Evolutionary conservation across 2,113 vertebrate genomes (phyloP).

Genomic region (Labeo catla): DNA sequence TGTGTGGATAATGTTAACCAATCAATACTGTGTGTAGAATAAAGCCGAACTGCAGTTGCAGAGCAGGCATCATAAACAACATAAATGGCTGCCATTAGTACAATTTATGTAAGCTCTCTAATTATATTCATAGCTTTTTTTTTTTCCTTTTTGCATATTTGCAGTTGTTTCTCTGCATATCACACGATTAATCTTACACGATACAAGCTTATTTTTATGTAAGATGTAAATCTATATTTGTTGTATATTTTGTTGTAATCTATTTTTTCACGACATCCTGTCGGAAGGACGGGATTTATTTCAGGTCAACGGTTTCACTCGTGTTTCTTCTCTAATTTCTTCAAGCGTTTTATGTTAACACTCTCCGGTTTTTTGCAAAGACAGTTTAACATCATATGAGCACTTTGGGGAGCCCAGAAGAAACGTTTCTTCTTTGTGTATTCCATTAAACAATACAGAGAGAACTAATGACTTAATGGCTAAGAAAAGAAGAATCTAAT

Average conservation of each 20-base stretch:
- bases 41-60: slow-evolving; percentile 37
- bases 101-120: slow-evolving; percentile 51
- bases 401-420: slow-evolving; percentile 7
- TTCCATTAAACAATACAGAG: neutral
- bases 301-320: neutral
- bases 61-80: slow-evolving; percentile 47
- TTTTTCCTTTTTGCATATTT: slow-evolving; percentile 14
- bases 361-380: neutral
- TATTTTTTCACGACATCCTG: neutral
- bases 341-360: neutral
- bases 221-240: neutral
- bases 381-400: neutral
- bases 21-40: slow-evolving; percentile 58
- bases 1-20: slow-evolving; percentile 61
- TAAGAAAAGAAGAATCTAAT: neutral
- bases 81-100: slow-evolving; percentile 44
- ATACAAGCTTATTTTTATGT: neutral
- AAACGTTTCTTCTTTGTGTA: neutral
- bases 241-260: neutral
- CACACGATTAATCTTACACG: neutral
- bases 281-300: neutral
- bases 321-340: neutral
- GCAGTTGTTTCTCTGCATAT: slow-evolving; percentile 35
- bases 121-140: slow-evolving; percentile 45
- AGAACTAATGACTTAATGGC: slow-evolving; percentile 9